These are phyloP conservation scores for Alosa alosa DNA, from an alignment of 2,113 vertebrate species.

Conservation along the genomic window DNA sequence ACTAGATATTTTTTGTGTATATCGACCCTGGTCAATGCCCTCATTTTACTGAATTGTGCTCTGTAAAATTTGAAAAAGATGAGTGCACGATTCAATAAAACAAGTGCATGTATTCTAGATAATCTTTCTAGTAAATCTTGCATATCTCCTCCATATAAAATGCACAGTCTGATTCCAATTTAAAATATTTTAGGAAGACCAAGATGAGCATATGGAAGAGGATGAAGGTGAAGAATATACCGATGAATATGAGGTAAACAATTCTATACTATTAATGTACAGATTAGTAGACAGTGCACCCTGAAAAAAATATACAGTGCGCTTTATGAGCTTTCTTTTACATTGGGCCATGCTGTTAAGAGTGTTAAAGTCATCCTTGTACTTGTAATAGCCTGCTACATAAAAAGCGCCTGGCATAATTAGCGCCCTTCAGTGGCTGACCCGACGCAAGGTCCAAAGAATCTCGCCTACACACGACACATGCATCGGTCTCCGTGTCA, in stretches of 20 bases:
- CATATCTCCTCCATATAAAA: no score
- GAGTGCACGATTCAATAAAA: no score
- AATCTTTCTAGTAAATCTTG: no score
- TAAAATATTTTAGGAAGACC: slow-evolving; percentile 32
- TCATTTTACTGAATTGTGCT: no score
- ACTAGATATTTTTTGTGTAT: no score
- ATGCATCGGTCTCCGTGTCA: background rate
- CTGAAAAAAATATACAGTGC: no score
- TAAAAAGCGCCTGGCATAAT: background rate
- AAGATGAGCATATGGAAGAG: slow-evolving; percentile 45
- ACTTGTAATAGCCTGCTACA: background rate
- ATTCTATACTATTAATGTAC: background rate
- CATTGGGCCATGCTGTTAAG: background rate
- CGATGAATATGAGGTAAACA: slow-evolving; percentile 67
- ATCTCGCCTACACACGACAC: background rate
- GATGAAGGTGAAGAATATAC: slow-evolving; percentile 55
- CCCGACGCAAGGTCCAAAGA: background rate
- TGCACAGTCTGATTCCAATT: slow-evolving; percentile 34
- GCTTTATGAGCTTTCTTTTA: background rate
- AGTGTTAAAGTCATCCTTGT: background rate
- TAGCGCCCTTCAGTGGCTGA: background rate
- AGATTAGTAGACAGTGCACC: background rate
- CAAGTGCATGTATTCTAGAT: no score
- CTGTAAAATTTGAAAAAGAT: no score
- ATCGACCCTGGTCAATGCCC: no score